Conservation (phyloP, 2,113 vertebrate genomes). For the Vulpes lagopus region DNA sequence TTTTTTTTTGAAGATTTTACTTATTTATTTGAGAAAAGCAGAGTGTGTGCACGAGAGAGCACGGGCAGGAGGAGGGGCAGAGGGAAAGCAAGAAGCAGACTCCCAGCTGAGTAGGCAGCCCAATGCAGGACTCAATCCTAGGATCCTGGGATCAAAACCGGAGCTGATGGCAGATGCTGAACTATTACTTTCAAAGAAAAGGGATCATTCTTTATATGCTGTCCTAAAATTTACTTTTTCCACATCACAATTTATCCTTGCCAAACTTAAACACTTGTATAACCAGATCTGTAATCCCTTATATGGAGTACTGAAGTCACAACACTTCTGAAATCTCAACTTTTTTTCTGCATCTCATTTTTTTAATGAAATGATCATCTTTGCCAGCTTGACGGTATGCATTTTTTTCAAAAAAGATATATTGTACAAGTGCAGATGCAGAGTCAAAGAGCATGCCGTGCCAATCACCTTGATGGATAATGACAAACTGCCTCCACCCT, state of each 20-base stretch:
- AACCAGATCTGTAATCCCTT: not conserved
- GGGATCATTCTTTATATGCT: not conserved
- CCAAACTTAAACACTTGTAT: not conserved
- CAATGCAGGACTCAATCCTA: too few relatives aligned
- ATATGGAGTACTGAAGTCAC: not conserved
- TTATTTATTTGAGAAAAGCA: too few relatives aligned
- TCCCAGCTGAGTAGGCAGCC: too few relatives aligned
- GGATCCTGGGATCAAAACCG: too few relatives aligned
- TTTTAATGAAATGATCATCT: not conserved
- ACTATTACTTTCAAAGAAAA: not conserved
- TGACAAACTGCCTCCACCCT: rapidly evolving
- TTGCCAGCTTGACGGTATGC: not conserved
- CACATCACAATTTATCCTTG: not conserved
- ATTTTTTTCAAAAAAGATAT: not conserved
- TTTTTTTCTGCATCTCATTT: not conserved
- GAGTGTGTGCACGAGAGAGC: too few relatives aligned
- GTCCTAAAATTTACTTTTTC: constrained; percentile 18
- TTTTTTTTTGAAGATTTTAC: too few relatives aligned
- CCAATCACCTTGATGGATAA: not conserved
- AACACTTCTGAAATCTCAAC: not conserved
- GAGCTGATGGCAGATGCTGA: not conserved
- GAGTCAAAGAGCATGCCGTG: not conserved
- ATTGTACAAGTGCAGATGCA: not conserved
- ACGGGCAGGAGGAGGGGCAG: too few relatives aligned
- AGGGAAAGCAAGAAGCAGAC: too few relatives aligned